A percentile compares a stretch with the other conserved stretches of the same genome.
These are phyloP conservation scores for Strigamia crassipes DNA, from an alignment of 2,888 invertebrate species.

Conservation along the genomic window DNA sequence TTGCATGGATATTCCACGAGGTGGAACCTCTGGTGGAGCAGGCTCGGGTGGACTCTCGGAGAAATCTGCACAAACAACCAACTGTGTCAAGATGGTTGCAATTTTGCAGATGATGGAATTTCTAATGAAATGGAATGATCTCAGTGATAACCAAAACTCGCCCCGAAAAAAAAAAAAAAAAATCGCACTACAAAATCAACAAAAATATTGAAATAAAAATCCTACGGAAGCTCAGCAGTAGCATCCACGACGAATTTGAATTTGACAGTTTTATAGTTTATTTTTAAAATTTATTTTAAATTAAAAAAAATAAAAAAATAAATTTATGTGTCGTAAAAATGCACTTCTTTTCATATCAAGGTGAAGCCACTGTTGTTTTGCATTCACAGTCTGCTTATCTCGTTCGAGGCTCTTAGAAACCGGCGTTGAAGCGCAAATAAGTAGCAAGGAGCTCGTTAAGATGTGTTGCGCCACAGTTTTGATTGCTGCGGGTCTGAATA, in stretches of 20 bases:
- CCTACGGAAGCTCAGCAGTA: too few species aligned
- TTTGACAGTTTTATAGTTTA: too few species aligned
- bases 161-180: too few species aligned
- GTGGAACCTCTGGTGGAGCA: conserved; percentile 83
- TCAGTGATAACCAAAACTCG: not conserved
- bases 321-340: not conserved
- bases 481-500: conserved; percentile 9
- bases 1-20: conserved; percentile 80
- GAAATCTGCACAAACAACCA: conserved; percentile 44
- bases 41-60: conserved; percentile 75
- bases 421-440: not conserved
- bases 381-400: not conserved
- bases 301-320: too few species aligned
- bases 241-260: too few species aligned
- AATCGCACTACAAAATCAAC: too few species aligned
- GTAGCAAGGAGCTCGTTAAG: conserved; percentile 13
- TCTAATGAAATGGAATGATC: conserved; percentile 1
- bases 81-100: conserved; percentile 3
- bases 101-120: not conserved
- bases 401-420: not conserved
- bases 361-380: not conserved
- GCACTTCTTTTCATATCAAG: not conserved
- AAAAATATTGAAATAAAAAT: too few species aligned
- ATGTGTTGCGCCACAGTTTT: conserved; percentile 13
- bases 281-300: too few species aligned